Base-by-base conservation (phyloP, 23 tunicate species). In the Styela plicata region DNA sequence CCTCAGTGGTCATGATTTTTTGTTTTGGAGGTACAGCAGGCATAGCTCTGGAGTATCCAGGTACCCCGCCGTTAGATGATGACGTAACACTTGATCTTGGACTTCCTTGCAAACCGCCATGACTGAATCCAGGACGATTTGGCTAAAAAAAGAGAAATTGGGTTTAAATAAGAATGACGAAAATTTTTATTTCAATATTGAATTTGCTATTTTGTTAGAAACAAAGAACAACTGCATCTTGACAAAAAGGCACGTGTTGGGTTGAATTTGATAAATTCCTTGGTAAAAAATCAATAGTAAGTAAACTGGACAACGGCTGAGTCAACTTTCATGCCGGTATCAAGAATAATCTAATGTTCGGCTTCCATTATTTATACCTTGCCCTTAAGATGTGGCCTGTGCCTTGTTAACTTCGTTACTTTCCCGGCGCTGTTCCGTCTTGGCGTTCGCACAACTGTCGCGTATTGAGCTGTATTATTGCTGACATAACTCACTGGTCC, bases 1-100 rank as follows among this genome's bases (percentile, higher is more conserved):
- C 98, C 93, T 93, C 98, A 1, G 93, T 75, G 22, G 93, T 81
- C 89, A 93, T 84, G 18, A 93, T 88, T 70, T 74, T 83, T 24
- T 64, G 84, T 70, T 90, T 90, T 63, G 98, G 98, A 29, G 91
- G 91, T 3, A 92, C 69, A 52, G 36, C 79, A 30, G 89, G 92
- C 80, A 71, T 79, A 19, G 69, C 82, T 1, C 70, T 35, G 13
- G 81, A 82, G 74, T 76, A 74, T 13, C 37, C 52, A 36, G 34
- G 83, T 5, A 64, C n/a, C 18, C 62, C 21, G 33, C 84, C 85
- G n/a, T 86, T 83, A 74, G 93, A 74, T 79, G 79, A 86, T n/a
- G 90, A 71, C 21, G 53, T 84, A 70, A 29, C 17, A 34, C 91
- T 79, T 36, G 85, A 61, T 71, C 67, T 86, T 5, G 86, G 83